Evolutionary conservation across 2,888 invertebrate genomes (phyloP).

Genomic region (Drosophila phalerata): DNA sequence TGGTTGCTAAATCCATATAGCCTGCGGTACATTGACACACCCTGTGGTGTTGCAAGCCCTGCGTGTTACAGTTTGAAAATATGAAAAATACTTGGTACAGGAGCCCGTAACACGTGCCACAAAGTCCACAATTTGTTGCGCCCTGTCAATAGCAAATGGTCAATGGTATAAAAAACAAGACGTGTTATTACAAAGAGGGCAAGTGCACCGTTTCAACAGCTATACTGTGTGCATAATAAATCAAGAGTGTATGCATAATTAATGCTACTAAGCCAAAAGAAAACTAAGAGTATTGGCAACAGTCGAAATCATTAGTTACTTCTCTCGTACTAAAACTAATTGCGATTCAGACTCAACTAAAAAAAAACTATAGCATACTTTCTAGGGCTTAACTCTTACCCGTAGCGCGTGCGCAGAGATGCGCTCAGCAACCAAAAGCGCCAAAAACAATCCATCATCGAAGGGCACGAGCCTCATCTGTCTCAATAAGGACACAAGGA

Average conservation of each 20-base stretch:
- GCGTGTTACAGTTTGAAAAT: conserved; percentile 21
- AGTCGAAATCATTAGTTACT: conserved; percentile 56
- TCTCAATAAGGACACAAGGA: conserved; percentile 11
- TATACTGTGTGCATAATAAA: conserved; percentile 69
- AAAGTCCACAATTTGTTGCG: conserved; percentile 25
- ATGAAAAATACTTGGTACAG: conserved; percentile 8
- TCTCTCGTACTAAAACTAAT: conserved; percentile 43
- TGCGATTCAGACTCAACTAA: conserved; percentile 30
- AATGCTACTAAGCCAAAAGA: conserved; percentile 42
- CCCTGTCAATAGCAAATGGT: conserved; percentile 32
- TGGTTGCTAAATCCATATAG: conserved; percentile 4
- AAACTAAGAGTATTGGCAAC: conserved; percentile 40
- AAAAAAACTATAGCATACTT: conserved; percentile 52
- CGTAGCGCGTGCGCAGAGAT: conserved; percentile 72
- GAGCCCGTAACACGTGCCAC: conserved; percentile 27
- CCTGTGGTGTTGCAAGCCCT: conserved; percentile 10
- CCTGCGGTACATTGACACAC: conserved; percentile 9
- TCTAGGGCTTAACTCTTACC: conserved; percentile 59
- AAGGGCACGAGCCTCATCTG: conserved; percentile 30
- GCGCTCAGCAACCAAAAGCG: conserved; percentile 61
- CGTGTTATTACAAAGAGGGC: conserved; percentile 27
- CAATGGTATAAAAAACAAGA: conserved; percentile 12
- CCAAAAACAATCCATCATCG: conserved; percentile 74
- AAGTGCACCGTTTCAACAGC: conserved; percentile 37
- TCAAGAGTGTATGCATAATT: conserved; percentile 68